Evolutionary conservation across 2,888 invertebrate species (phyloP), one percentile per base, ranked within the genome.

Genomic region (Smittia sp.): DNA sequence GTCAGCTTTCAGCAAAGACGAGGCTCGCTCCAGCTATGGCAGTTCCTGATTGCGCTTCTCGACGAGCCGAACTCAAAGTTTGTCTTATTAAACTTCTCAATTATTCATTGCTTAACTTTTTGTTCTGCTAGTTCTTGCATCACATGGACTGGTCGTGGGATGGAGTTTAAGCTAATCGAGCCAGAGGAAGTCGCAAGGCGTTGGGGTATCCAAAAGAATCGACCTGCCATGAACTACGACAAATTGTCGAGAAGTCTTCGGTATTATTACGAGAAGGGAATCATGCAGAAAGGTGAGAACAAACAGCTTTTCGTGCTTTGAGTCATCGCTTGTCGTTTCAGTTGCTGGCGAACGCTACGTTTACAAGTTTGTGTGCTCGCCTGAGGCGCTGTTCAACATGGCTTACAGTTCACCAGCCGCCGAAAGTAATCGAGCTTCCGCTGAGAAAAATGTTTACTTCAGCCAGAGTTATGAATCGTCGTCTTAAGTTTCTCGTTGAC

Each of bases 221-320:
- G 96, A 0, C 96, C 96, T 0, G 96, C 96, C 0, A 97, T 97
- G 97, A 97, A 97, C 84, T 97, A 97, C 80, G 97, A 97, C 82
- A 97, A 97, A 81, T 84, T 97, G 66, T 96, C 96, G 46, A 86
- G 97, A 6, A 96, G 96, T 0, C 85, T 97, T 52, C 87, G 97
- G n/a, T 97, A 97, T 79, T 97, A 97, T 80, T 97, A 97, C 81
- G 96, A 97, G 82, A 97, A 97, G 81, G 96, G 96, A n/a, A 97
- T 97, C 79, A 96, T 97, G 96, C 96, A 96, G 83, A 97, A 97
- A 83, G 97, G 83, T 97, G 97, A 83, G 96, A 32, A 25, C 1
- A 38, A 41, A n/a, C n/a, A 20, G 20, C 58, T 58, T 58, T 15
- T 18, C n/a, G 4, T 38, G 38, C 38, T 38, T 38, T 38, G 13